These are phyloP conservation scores for Phodopus roborovskii DNA, from an alignment of 2,113 vertebrate species.

Conservation along the genomic window DNA sequence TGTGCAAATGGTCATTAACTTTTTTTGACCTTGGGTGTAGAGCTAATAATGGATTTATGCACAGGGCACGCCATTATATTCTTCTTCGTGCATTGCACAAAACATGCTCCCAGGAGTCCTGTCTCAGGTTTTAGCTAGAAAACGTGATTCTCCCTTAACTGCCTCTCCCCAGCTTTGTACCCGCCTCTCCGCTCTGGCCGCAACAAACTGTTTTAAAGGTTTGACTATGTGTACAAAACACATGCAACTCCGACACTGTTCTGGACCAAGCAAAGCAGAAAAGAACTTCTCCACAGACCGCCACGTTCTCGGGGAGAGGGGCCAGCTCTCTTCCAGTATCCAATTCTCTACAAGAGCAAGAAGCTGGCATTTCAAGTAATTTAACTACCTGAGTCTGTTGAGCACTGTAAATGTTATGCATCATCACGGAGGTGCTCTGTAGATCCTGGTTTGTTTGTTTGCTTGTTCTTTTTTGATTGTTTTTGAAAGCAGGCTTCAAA, in stretches of 20 bases:
- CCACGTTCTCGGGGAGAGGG: background rate
- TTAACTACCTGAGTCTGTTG: slow-evolving; percentile 25
- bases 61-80: slow-evolving; percentile 78
- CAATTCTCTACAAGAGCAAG: slow-evolving; percentile 63
- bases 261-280: slow-evolving; percentile 35
- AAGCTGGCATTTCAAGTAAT: slow-evolving; percentile 3
- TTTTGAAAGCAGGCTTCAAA: slow-evolving; percentile 57
- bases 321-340: slow-evolving; percentile 11
- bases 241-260: background rate
- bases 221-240: slow-evolving; percentile 2
- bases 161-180: background rate
- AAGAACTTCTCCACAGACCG: slow-evolving; percentile 16
- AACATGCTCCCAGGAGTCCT: slow-evolving; percentile 76
- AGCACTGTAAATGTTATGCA: background rate
- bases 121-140: slow-evolving; percentile 76
- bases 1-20: slow-evolving; percentile 86
- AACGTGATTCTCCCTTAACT: slow-evolving; percentile 50
- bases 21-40: slow-evolving; percentile 84
- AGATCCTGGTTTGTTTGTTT: background rate
- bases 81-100: slow-evolving; percentile 77
- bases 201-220: background rate
- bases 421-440: background rate
- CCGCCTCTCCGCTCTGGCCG: slow-evolving; percentile 12
- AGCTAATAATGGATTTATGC: slow-evolving; percentile 83
- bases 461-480: background rate